Evolutionary conservation across 2,113 vertebrate genomes (phyloP).

Genomic region (human (Homo sapiens)): GRCh38 chrX:126720001-126720500

Average conservation of each 20-base stretch:
- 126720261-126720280: not conserved
- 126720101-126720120: not conserved
- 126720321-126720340: not conserved
- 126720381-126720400: not conserved
- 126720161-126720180: not conserved
- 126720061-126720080: not conserved
- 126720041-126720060: not conserved
- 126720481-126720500: not conserved
- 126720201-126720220: not conserved
- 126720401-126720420: not conserved
- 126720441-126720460: not conserved
- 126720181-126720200: not conserved
- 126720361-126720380: not conserved
- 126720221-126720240: not conserved
- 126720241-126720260: not conserved
- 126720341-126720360: not conserved
- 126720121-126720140: not conserved
- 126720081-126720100: not conserved
- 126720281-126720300: not conserved
- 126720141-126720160: not conserved
- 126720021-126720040: not conserved
- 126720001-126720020: not conserved
- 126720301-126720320: not conserved
- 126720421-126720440: not conserved
- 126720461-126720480: not conserved